phyloP scores from a whole-genome alignment of 2,888 invertebrate genomes.

The Erynnis tages region DNA sequence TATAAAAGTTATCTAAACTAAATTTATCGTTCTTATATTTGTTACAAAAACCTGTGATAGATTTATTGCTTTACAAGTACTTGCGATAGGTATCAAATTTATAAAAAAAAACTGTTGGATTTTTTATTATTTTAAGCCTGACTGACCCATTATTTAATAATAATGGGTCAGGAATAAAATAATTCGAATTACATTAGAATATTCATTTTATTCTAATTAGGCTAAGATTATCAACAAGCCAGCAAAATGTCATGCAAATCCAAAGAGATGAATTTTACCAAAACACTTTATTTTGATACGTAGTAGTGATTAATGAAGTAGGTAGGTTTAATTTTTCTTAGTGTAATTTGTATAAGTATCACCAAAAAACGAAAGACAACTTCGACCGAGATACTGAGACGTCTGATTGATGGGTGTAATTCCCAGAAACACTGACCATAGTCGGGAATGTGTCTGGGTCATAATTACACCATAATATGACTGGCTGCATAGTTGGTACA shows the following conservation, averaged over 20 bases:
- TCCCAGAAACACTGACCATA: constrained; percentile 19
- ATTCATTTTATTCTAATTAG: no score
- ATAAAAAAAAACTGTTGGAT: background rate
- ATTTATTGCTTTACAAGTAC: background rate
- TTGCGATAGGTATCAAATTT: background rate
- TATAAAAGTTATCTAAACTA: background rate
- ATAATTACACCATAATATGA: constrained; percentile 26
- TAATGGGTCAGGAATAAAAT: no score
- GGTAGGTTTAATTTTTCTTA: no score
- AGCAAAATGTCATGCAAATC: no score
- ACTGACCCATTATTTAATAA: no score
- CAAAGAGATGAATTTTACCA: no score
- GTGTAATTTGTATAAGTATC: background rate
- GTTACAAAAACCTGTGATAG: background rate
- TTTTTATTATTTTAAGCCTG: no score
- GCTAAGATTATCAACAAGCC: no score
- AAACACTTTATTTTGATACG: no score
- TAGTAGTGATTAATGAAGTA: no score
- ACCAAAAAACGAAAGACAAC: constrained; percentile 20
- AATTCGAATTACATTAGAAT: no score
- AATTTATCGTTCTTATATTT: background rate
- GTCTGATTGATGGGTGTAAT: constrained; percentile 21
- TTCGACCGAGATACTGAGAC: no score
- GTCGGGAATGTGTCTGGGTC: constrained; percentile 19
- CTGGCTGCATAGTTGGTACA: constrained; percentile 6